These are phyloP conservation scores for Ailurus styani DNA, from an alignment of 2,113 vertebrate species.

Conservation along the genomic window DNA sequence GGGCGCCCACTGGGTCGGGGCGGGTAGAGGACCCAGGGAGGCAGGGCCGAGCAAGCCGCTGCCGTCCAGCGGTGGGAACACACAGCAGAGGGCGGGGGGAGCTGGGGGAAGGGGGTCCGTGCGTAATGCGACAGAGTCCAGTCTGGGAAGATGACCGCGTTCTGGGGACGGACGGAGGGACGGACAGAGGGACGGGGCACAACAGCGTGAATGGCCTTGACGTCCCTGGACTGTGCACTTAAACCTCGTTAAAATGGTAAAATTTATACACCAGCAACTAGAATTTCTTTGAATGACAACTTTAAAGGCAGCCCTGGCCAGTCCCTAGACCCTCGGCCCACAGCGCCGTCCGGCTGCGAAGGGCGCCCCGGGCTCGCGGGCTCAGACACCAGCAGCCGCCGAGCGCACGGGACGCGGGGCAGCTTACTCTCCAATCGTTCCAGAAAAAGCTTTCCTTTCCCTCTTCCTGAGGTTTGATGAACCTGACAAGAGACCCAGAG, in stretches of 20 bases:
- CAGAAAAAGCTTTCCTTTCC: not conserved
- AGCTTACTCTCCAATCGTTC: too few relatives aligned
- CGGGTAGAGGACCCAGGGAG: not conserved
- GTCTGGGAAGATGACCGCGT: not conserved
- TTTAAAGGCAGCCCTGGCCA: not conserved
- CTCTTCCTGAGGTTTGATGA: not conserved
- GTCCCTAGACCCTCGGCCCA: not conserved
- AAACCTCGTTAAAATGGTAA: too few relatives aligned
- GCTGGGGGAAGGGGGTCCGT: rapidly evolving
- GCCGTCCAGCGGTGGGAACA: too few relatives aligned
- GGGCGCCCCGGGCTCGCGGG: rapidly evolving
- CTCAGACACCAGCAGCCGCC: not conserved
- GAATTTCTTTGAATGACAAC: not conserved
- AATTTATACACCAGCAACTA: not conserved
- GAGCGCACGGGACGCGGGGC: not conserved
- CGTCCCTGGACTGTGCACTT: rapidly evolving
- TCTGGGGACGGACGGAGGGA: too few relatives aligned
- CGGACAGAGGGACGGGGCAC: rapidly evolving
- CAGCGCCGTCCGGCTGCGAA: rapidly evolving
- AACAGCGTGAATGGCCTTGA: rapidly evolving
- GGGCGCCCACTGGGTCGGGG: too few relatives aligned
- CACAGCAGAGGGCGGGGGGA: too few relatives aligned
- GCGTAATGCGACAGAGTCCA: not conserved
- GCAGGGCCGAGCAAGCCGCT: too few relatives aligned
- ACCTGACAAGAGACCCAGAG: not conserved